These are phyloP conservation scores for Centruroides sculpturatus DNA, from an alignment of 1,140 invertebrate species.

Conservation along the genomic window DNA sequence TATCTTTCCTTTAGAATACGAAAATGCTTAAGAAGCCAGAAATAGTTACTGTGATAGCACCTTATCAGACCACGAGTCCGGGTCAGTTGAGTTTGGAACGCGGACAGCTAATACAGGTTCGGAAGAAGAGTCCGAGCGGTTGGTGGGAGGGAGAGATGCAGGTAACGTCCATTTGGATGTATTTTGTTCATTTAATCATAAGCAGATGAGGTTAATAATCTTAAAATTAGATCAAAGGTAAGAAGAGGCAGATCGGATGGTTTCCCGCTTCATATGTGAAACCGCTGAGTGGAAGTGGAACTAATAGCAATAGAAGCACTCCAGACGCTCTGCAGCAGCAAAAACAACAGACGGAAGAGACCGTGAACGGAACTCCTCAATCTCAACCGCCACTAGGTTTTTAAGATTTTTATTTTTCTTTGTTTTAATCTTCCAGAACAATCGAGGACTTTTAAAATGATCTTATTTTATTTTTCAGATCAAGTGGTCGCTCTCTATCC, in stretches of 20 bases:
- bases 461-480: constrained; percentile 40
- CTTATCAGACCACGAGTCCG: constrained; percentile 69
- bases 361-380: too few relatives aligned
- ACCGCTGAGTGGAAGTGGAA: constrained; percentile 36
- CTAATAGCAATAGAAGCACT: constrained; percentile 20
- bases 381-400: too few relatives aligned
- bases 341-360: too few relatives aligned
- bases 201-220: too few relatives aligned
- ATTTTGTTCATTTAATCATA: constrained; percentile 12
- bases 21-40: constrained; percentile 51
- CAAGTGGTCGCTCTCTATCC: constrained; percentile 82
- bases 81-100: constrained; percentile 79
- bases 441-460: too few relatives aligned
- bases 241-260: constrained; percentile 89
- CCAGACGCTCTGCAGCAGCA: constrained; percentile 11
- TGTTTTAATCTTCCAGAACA: too few relatives aligned
- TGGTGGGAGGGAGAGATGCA: constrained; percentile 99
- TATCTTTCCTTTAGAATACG: too few relatives aligned
- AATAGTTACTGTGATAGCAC: constrained; percentile 74
- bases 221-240: constrained; percentile 58
- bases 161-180: constrained; percentile 28
- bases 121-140: constrained; percentile 88
- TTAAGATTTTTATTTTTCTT: too few relatives aligned
- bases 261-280: constrained; percentile 96
- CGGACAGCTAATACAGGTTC: constrained; percentile 89